Percentiles rank a stretch among this genome's conserved stretches.
phyloP scores from a whole-genome alignment of 2,888 invertebrate species.

The Crioceris asparagi region DNA sequence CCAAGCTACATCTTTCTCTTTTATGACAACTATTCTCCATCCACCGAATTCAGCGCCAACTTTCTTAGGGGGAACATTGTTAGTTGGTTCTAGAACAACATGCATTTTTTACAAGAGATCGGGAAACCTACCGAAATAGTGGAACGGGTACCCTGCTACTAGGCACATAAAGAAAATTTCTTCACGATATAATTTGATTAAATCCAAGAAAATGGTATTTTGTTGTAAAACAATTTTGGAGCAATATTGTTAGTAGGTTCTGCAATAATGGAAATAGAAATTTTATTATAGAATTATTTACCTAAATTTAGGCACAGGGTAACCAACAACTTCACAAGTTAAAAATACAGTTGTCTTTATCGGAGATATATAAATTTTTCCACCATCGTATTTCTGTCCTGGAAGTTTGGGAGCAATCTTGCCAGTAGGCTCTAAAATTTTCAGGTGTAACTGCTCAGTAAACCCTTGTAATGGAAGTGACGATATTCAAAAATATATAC shows the following conservation, averaged over 20 bases:
- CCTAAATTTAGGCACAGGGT: constrained; percentile 60
- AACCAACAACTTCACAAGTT: constrained; percentile 59
- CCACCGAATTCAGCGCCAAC: constrained; percentile 42
- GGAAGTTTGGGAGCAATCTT: constrained; percentile 51
- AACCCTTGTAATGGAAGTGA: too few relatives aligned
- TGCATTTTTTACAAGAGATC: not conserved
- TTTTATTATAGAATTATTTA: constrained; percentile 32
- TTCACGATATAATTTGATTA: constrained; percentile 33
- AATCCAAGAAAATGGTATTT: constrained; percentile 42
- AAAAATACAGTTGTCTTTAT: constrained; percentile 45
- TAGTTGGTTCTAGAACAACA: constrained; percentile 43
- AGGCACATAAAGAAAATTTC: constrained; percentile 42
- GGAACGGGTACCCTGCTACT: constrained; percentile 38
- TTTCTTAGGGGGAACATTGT: constrained; percentile 50
- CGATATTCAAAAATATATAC: constrained; percentile 34
- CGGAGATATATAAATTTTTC: constrained; percentile 47
- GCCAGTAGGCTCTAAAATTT: constrained; percentile 48
- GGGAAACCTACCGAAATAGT: constrained; percentile 32
- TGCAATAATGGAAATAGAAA: constrained; percentile 32
- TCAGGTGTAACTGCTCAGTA: too few relatives aligned
- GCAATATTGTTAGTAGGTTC: constrained; percentile 60
- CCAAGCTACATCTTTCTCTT: constrained; percentile 43
- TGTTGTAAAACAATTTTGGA: constrained; percentile 43
- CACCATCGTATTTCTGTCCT: constrained; percentile 43
- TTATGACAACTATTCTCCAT: constrained; percentile 49